A percentile compares a stretch with the other conserved stretches of the same genome.
These are phyloP conservation scores for Callocephalon fimbriatum DNA, from an alignment of 2,113 vertebrate genomes.

Conservation along the genomic window DNA sequence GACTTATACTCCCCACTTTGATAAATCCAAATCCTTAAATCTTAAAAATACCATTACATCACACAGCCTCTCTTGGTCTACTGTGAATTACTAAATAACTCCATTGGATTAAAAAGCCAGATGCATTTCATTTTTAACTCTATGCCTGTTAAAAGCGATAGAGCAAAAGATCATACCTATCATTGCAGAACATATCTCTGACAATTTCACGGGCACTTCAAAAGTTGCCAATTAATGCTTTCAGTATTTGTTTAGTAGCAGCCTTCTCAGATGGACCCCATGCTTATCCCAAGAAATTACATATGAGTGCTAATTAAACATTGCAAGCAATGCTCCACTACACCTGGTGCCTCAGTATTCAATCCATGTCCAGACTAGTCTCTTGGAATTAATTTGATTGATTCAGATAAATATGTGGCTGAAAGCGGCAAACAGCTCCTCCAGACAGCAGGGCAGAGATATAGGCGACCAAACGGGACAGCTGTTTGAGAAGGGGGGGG, in stretches of 20 bases:
- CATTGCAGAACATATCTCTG: neutral
- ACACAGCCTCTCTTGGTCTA: neutral
- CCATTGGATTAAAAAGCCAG: neutral
- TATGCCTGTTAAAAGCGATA: neutral
- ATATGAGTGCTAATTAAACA: neutral
- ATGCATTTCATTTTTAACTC: neutral
- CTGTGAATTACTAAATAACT: neutral
- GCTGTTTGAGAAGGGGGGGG: neutral
- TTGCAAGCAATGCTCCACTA: neutral
- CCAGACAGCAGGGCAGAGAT: neutral
- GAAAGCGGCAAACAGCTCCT: neutral
- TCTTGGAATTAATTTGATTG: slow-evolving; percentile 18
- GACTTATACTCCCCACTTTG: neutral
- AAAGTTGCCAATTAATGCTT: neutral
- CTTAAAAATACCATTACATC: neutral
- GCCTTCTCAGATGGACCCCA: neutral
- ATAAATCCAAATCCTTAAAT: neutral
- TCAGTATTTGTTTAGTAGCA: neutral
- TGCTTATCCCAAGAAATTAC: neutral
- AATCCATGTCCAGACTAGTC: neutral
- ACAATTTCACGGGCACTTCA: neutral
- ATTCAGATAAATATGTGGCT: slow-evolving; percentile 14
- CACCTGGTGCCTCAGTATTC: neutral
- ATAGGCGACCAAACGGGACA: neutral
- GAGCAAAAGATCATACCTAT: neutral